Percentiles rank a stretch among this genome's conserved stretches.
phyloP scores from a whole-genome alignment of 2,888 invertebrate species.

The Eudemis profundana region DNA sequence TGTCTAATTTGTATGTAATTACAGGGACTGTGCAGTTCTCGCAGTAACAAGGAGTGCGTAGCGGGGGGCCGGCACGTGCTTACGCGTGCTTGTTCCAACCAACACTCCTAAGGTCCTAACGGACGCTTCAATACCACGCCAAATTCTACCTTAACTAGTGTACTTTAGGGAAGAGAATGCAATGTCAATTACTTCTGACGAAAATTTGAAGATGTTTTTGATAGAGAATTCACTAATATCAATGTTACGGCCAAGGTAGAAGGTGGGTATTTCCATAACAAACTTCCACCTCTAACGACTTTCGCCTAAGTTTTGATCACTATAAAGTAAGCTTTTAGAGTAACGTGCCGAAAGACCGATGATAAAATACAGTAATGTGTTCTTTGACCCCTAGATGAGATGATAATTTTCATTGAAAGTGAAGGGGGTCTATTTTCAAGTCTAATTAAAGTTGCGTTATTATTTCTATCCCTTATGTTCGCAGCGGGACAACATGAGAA shows the following conservation, averaged over 20 bases:
- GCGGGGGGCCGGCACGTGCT: slow-evolving; percentile 84
- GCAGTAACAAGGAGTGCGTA: slow-evolving; percentile 83
- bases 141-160: slow-evolving; percentile 52
- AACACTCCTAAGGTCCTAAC: slow-evolving; percentile 53
- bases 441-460: slow-evolving; percentile 77
- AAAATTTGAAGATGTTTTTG: slow-evolving; percentile 59
- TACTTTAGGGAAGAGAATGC: slow-evolving; percentile 48
- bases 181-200: slow-evolving; percentile 44
- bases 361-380: slow-evolving; percentile 77
- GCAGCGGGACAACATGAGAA: slow-evolving; percentile 61
- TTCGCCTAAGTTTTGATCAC: slow-evolving; percentile 68
- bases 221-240: slow-evolving; percentile 59
- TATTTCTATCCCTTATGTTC: slow-evolving; percentile 66
- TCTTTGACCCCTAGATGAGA: slow-evolving; percentile 77
- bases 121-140: slow-evolving; percentile 42
- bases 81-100: slow-evolving; percentile 68
- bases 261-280: slow-evolving; percentile 64
- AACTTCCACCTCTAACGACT: slow-evolving; percentile 56
- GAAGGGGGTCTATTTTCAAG: slow-evolving; percentile 75
- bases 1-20: slow-evolving; percentile 86
- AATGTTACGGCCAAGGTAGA: slow-evolving; percentile 61
- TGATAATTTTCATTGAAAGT: slow-evolving; percentile 78
- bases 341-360: slow-evolving; percentile 75
- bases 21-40: slow-evolving; percentile 81
- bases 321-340: slow-evolving; percentile 68